Evolutionary conservation across 2,113 vertebrate species (phyloP).

Genomic region (Genyomyrus donnyi): DNA sequence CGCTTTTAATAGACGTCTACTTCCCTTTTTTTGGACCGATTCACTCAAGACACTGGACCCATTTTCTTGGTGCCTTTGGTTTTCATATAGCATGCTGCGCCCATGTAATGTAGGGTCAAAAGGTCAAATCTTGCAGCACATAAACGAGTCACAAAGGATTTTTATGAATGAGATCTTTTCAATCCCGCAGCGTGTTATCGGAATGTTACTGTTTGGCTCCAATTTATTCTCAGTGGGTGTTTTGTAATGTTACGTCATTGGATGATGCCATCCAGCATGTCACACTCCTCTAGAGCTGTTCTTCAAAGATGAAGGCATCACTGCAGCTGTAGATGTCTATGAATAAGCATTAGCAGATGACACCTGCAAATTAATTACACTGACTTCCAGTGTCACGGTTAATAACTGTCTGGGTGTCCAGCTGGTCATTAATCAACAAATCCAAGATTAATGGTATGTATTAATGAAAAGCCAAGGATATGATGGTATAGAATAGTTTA

Average conservation of each 20-base stretch:
- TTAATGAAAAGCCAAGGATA: neutral
- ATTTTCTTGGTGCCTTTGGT: neutral
- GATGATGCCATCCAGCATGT: neutral
- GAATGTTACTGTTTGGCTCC: neutral
- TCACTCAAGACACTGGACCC: neutral
- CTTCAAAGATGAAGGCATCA: neutral
- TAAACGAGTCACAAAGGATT: neutral
- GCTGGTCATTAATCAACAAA: neutral
- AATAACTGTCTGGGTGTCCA: neutral
- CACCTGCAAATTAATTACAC: neutral
- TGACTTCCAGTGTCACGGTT: neutral
- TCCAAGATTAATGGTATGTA: neutral
- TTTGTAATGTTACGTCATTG: neutral
- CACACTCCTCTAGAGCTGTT: neutral
- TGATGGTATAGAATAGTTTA: neutral
- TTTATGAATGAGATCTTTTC: neutral
- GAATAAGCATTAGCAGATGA: neutral
- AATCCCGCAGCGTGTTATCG: neutral
- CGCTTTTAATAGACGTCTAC: neutral
- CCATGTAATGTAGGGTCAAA: neutral
- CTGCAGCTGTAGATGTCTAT: neutral
- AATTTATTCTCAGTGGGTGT: neutral
- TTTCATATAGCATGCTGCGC: neutral
- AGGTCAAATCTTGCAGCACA: neutral
- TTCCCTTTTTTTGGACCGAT: neutral